Conservation (phyloP, 2,797 vertebrate species). For the Graptemys geographica region DNA sequence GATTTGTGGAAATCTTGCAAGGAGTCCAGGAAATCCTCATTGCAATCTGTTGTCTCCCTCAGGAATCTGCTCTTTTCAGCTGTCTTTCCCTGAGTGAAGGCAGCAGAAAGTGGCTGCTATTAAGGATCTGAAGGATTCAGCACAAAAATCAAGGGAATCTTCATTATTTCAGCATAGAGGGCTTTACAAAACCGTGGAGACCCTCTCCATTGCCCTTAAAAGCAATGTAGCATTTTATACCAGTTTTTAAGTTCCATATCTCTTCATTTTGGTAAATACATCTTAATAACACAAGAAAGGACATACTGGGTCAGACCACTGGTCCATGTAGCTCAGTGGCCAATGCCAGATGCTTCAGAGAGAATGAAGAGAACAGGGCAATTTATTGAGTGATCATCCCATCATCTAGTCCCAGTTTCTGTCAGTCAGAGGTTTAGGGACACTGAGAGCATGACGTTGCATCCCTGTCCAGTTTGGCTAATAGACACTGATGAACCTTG, state of each 20-base stretch:
- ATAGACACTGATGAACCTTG: neutral
- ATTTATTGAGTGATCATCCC: neutral
- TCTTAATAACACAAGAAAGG: neutral
- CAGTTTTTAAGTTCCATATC: neutral
- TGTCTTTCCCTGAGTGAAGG: neutral
- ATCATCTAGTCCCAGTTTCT: neutral
- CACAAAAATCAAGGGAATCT: slow-evolving; percentile 6
- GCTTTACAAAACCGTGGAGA: slow-evolving; percentile 20
- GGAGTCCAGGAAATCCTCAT: neutral
- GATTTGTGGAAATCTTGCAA: neutral
- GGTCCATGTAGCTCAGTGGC: neutral
- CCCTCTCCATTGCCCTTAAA: neutral
- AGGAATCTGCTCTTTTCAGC: neutral
- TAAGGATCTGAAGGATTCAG: neutral
- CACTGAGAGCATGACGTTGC: neutral
- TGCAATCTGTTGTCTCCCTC: neutral
- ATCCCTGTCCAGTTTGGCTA: neutral
- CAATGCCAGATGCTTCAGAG: neutral
- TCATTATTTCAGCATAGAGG: slow-evolving; percentile 9
- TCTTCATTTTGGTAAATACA: neutral
- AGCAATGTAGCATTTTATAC: neutral
- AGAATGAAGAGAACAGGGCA: neutral
- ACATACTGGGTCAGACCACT: neutral
- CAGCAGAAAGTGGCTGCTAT: neutral
- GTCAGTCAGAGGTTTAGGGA: neutral